Base-by-base conservation (phyloP, 2,888 invertebrate species). In the Drosophila formosana region DNA sequence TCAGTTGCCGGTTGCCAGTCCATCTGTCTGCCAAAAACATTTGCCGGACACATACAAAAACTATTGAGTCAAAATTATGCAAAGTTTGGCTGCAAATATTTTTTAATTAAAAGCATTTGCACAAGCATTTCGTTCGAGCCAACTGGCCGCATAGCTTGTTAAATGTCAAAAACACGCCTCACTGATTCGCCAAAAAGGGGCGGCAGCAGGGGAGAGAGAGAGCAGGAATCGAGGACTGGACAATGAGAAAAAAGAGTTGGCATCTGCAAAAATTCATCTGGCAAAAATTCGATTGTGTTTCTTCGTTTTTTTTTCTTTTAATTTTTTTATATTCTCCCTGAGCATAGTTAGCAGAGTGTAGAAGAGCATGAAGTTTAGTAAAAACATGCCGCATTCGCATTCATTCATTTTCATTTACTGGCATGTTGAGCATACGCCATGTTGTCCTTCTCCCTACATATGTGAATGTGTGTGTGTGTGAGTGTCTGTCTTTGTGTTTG, bases 81-180 rank as follows among this genome's bases (percentile, higher is more conserved):
- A 87, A 80, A 75, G 75, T 81, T 82, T 67, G 81, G 53, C 67
- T 68, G 69, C 67, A 82, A 87, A 84, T 67, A 81, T 82, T 84
- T 82, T 87, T 81, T 87, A 81, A 87, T 84, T 82, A 82, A 84
- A 87, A 78, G 71, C 75, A 82, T 72, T 84, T 75, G 61, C 67
- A 65, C 68, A 67, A 60, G 65, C 80, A 63, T 47, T 37, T 37
- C 46, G 66, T 53, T 66, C 49, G 67, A 65, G 75, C 67, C 66
- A 79, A 73, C 64, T 69, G 65, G 78, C 66, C 68, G 68, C 68
- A 67, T 75, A 64, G 72, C 88, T 82, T 87, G 84, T 75, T 84
- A 84, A 81, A 85, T 88, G 76, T 76, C 88, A 83, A 73, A 82
- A 85, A 65, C 88, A 85, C 66, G 85, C 74, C 82, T 71, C 80